Base-by-base conservation (phyloP, 2,888 invertebrate genomes). In the Leptopilina syphax region DNA sequence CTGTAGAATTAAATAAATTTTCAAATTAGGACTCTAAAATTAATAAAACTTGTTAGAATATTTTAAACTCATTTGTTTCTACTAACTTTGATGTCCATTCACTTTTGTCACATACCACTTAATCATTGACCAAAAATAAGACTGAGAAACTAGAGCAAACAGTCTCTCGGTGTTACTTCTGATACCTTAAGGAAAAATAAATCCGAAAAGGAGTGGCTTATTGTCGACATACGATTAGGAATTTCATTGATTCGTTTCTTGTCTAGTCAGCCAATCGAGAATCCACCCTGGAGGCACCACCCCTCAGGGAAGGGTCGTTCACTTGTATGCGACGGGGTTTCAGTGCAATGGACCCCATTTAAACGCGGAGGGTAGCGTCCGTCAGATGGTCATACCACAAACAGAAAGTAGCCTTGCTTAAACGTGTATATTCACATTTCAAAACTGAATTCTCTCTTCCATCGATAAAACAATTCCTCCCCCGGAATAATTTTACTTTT, bases 121-220 rank as follows among this genome's bases (percentile, higher is more conserved):
- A 57, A 60, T 60, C 27, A 54, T 8, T 24, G 34, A 54, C 12
- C n/a, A 34, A 54, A 57, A 57, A 13, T n/a, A 9, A 65, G 18
- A 77, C 27, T 24, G 13, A 65, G 24, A 65, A 77, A n/a, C 27
- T 7, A 5, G 44, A 12, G 18, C 6, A 24, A 54, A 67, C 24
- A 67, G 1, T 44, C n/a, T 6, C 44, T 4, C 3, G 13, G 68
- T 18, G n/a, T 24, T 54, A n/a, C 27, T 27, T 27, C 44, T 41
- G 2, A 50, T 50, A 70, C 70, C 70, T 70, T 70, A 13, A 50
- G 50, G 7, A 9, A 73, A 57, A 27, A 57, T 27, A 54, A 57
- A 57, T 34, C 34, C 3, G 10, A 77, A 82, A 79, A 81, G 80
- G 80, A 79, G 83, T 82, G 80, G 81, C 81, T 80, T 65, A 65